Evolutionary conservation across 1,140 invertebrate species (phyloP), one percentile per base, ranked within the genome.

Genomic region (Bombus fervidus): DNA sequence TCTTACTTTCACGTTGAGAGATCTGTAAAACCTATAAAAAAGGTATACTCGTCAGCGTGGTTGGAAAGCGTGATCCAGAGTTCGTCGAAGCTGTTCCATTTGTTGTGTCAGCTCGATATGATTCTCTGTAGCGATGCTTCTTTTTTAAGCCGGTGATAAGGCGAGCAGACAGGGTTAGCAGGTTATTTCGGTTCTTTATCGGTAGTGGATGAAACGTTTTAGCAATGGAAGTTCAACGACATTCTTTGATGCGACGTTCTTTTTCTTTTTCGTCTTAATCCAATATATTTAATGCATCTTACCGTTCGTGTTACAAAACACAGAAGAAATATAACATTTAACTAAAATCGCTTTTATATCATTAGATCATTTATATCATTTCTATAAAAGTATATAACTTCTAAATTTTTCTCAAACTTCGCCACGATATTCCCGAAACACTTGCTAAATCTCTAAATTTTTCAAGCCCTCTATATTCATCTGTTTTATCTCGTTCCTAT

Each of bases 1-100:
- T 90, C 90, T 92, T 90, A 89, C 89, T 89, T 81, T 90, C 83
- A 71, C 86, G 85, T 81, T 57, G 84, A 71, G 87, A 86, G 88
- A 89, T 89, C 87, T 89, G 85, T 89, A 89, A 89, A 89, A 89
- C 84, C 77, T 74, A 86, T 89, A 89, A 86, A 81, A 85, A 31
- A 34, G 4, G 71, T 77, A 81, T 83, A 83, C 81, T 64, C 47
- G 41, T 39, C 39, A 39, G 81, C 68, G 72, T 59, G 47, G 81
- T 59, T 81, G 76, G 66, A 57, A 22, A 75, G 41, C 22, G 66
- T 39, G 41, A 39, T 18, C 43, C 47, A 62, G n/a, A 47, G 31
- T 18, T 43, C 22, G n/a, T 76, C 64, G 66, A 57, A 53, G 72
- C 59, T 79, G 85, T 69, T 86, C 71, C 87, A 53, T 89, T 86